Evolutionary conservation across 1,140 invertebrate genomes (phyloP), one percentile per base, ranked within the genome.

Genomic region (Sinella curviseta): DNA sequence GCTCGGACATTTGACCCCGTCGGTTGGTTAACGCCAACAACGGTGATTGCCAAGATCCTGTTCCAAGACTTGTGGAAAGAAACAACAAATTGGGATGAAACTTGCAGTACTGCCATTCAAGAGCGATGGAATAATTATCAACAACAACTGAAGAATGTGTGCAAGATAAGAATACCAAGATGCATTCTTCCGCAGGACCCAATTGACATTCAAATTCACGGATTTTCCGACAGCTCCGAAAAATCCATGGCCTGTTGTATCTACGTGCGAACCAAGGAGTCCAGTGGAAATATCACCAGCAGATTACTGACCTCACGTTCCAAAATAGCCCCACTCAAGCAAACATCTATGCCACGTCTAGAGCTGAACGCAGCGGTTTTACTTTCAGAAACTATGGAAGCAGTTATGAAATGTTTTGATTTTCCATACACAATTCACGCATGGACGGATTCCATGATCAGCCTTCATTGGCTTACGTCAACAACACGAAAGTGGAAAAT

Each of bases 1-100:
- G 83, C 86, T 82, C 77, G 81, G 14, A 80, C 87, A 26, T 88
- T 85, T 81, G 87, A 88, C 77, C 85, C 86, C 1, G 79, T 86
- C 16, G 87, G 87, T 17, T 85, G 86, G 54, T 35, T 88, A 8
- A 74, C 84, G 1, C 85, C 87, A 8, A 85, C 86, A 39, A 84
- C 79, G 14, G 84, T 87, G 28, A 83, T 82, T 39, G 60, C 80
- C 26, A 87, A 87, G 82, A 86, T 87, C 4, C 65, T 88, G 8
- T 73, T 88, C 0, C 87, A 88, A 83, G 78, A 85, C 3, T 82
- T 86, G 16, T 87, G 86, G 85, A 20, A 17, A 1, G 80, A 77
- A 31, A 48, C 34, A 31, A 12, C 14, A 12, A 30, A 70, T 12
- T 70, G 65, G 65, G 65, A 70, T 33, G 39, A 3, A 60, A 8